Evolutionary conservation across 2,113 vertebrate genomes (phyloP), one percentile per base, ranked within the genome.

Genomic region (Gobio gobio): DNA sequence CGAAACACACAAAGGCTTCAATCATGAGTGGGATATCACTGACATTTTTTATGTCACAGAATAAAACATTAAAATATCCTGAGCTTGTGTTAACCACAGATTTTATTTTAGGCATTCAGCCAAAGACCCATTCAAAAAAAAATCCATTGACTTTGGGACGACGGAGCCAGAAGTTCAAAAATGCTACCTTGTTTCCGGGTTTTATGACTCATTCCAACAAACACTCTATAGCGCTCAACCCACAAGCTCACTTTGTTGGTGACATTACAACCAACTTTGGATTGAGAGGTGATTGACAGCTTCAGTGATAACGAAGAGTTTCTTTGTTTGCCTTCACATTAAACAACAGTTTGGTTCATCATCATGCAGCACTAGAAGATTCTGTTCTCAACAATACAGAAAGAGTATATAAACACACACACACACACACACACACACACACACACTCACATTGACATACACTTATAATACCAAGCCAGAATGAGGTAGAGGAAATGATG

Each of bases 401-500:
- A 72, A 59, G 16, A 81, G n/a, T 81, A 64, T 29, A 81, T 66
- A 43, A 79, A 79, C 10, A 77, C 40, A 77, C 16, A 64, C 59
- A 58, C 81, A 18, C 26, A 79, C 10, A 77, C 40, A 77, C 16
- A 64, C 59, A 58, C 81, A 18, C 26, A 68, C 47, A 29, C 29
- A 29, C 16, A 64, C 59, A 58, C 81, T 26, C 68, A 45, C 56
- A 54, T 2, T 24, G 73, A 84, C 43, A 84, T 22, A 24, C 26
- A 68, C 47, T 10, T 20, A 63, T 47, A 24, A 47, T 40, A 51
- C 22, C 22, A 20, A 40, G 73, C 73, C 83, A 85, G 83, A 77
- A 78, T 56, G 73, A 77, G 45, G 74, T 40, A 5, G 18, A 68
- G 47, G 77, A 58, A 58, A 56, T 56, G 49, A 72, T 68, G 61